phyloP scores from a whole-genome alignment of 1,140 invertebrate genomes.

The Cotesia glomerata region DNA sequence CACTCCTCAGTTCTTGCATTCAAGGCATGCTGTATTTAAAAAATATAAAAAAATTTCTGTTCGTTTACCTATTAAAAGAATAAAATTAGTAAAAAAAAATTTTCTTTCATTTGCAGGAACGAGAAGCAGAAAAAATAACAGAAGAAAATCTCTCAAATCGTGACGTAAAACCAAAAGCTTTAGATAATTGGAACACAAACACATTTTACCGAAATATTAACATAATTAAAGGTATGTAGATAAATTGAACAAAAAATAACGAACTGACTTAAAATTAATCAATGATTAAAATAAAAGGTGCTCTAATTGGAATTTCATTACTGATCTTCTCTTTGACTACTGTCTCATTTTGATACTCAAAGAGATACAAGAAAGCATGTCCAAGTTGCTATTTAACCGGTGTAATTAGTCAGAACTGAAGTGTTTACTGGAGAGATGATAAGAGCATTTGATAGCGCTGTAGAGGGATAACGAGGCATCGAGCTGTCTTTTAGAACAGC shows the following conservation, averaged over 20 bases:
- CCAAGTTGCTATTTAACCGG: conserved; percentile 49
- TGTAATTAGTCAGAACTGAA: conserved; percentile 58
- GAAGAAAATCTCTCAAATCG: conserved; percentile 44
- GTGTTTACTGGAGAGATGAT: conserved; percentile 53
- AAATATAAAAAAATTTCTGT: too few species aligned
- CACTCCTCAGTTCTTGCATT: too few species aligned
- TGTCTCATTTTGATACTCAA: too few species aligned
- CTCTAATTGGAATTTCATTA: too few species aligned
- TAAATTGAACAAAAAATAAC: conserved; percentile 11
- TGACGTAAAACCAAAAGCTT: conserved; percentile 51
- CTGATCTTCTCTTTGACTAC: too few species aligned
- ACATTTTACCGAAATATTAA: conserved; percentile 53
- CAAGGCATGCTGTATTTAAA: too few species aligned
- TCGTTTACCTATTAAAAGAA: too few species aligned
- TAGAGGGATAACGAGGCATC: conserved; percentile 36
- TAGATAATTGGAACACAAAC: conserved; percentile 53
- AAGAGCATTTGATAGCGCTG: conserved; percentile 49
- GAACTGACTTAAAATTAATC: not conserved
- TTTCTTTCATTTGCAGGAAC: conserved; percentile 45
- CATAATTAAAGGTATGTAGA: conserved; percentile 47
- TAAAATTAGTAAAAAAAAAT: too few species aligned
- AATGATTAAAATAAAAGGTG: too few species aligned
- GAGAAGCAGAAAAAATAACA: conserved; percentile 53
- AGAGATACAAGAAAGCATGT: conserved; percentile 1
- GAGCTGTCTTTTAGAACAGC: not conserved